Conservation (phyloP, 1,140 invertebrate species). For the Hylaeus volcanicus region DNA sequence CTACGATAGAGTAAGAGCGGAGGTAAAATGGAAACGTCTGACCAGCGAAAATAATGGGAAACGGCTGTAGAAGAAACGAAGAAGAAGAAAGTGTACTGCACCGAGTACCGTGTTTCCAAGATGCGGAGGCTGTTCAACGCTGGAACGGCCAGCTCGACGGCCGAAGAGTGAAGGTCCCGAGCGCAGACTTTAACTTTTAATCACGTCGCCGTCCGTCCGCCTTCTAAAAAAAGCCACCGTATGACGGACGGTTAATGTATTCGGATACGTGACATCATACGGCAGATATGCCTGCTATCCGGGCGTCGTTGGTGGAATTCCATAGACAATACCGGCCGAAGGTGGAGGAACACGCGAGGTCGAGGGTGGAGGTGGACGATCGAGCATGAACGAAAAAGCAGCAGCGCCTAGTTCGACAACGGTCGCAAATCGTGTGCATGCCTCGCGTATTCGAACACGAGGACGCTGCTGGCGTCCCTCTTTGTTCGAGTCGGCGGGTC, state of each 20-base stretch:
- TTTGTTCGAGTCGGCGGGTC: constrained; percentile 73
- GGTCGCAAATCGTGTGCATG: constrained; percentile 48
- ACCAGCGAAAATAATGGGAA: too few relatives aligned
- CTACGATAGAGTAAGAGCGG: too few relatives aligned
- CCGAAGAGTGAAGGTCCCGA: too few relatives aligned
- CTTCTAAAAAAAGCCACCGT: constrained; percentile 38
- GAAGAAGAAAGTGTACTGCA: too few relatives aligned
- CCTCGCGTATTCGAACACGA: not conserved
- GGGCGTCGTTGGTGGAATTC: constrained; percentile 36
- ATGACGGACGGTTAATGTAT: constrained; percentile 35
- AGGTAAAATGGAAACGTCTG: too few relatives aligned
- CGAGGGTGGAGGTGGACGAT: not conserved
- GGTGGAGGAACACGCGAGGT: not conserved
- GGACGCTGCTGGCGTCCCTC: constrained; percentile 62
- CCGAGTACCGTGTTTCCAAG: too few relatives aligned
- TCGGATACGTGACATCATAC: constrained; percentile 50
- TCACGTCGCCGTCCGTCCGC: constrained; percentile 34
- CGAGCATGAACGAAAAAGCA: constrained; percentile 18
- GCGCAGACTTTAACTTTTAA: constrained; percentile 32
- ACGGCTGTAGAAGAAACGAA: too few relatives aligned
- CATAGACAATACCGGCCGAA: constrained; percentile 28
- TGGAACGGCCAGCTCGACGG: too few relatives aligned
- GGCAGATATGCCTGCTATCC: constrained; percentile 32
- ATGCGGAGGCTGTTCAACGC: not conserved
- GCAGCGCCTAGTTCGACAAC: constrained; percentile 36